Conservation (phyloP, 2,113 vertebrate genomes). For the Sclerurus mexicanus region DNA sequence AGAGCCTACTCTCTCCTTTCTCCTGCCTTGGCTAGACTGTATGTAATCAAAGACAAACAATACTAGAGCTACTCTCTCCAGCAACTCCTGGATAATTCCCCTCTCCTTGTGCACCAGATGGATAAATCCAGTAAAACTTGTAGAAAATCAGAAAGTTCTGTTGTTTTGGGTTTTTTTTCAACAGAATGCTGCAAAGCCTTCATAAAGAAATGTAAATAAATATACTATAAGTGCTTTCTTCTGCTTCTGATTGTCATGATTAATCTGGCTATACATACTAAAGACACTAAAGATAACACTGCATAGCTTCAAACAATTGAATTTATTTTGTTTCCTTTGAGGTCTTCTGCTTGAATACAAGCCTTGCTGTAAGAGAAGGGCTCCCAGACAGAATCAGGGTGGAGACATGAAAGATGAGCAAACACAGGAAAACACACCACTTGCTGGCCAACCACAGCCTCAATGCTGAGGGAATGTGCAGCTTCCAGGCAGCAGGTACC, state of each 20-base stretch:
- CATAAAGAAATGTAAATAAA: neutral
- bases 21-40: neutral
- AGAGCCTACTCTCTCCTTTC: neutral
- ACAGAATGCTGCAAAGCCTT: neutral
- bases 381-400: neutral
- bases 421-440: neutral
- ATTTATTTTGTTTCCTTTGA: neutral
- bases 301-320: neutral
- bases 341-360: neutral
- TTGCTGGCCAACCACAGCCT: neutral
- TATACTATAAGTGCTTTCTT: neutral
- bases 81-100: neutral
- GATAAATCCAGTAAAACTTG: neutral
- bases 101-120: neutral
- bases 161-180: neutral
- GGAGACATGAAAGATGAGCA: neutral
- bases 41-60: neutral
- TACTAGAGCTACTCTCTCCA: neutral
- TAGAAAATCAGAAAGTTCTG: neutral
- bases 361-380: neutral
- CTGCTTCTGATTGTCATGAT: neutral
- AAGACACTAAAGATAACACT: neutral
- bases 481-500: neutral
- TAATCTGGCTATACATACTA: neutral
- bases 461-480: rapidly evolving